These are phyloP conservation scores for Kryptopterus vitreolus DNA, from an alignment of 2,797 vertebrate genomes.

Conservation along the genomic window DNA sequence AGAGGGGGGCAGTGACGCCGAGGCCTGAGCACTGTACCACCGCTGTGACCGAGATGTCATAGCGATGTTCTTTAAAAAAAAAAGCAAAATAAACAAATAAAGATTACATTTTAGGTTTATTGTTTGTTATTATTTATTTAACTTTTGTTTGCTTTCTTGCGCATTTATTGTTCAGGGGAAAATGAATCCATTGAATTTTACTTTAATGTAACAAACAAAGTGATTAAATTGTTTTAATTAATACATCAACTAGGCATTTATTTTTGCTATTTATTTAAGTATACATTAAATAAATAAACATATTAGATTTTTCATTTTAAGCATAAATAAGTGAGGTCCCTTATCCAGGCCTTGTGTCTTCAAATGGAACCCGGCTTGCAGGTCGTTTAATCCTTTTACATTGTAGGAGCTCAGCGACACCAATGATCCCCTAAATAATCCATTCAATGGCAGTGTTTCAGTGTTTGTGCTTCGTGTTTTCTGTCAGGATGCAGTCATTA, in stretches of 20 bases:
- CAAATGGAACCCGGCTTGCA: neutral
- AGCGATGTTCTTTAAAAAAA: neutral
- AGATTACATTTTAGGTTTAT: too few relatives aligned
- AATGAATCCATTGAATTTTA: too few relatives aligned
- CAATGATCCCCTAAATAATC: constrained; percentile 14
- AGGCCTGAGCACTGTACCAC: neutral
- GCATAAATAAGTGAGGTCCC: neutral
- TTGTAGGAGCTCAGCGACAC: constrained; percentile 2
- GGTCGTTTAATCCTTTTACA: constrained; percentile 20
- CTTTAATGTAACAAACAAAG: too few relatives aligned
- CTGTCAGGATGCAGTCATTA: constrained; percentile 45
- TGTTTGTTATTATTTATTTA: too few relatives aligned
- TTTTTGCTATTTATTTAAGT: too few relatives aligned
- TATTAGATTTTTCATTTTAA: neutral
- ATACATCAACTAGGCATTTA: too few relatives aligned
- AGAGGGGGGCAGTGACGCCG: neutral
- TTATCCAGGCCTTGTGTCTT: neutral
- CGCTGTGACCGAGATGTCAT: neutral
- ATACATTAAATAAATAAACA: too few relatives aligned
- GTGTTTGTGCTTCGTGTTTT: constrained; percentile 27
- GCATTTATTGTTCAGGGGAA: too few relatives aligned
- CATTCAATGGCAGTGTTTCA: constrained; percentile 27
- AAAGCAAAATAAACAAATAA: neutral
- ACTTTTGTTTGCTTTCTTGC: too few relatives aligned
- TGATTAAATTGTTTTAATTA: too few relatives aligned